Evolutionary conservation across 2,797 vertebrate species (phyloP).

Genomic region (Kryptolebias ocellatus): DNA sequence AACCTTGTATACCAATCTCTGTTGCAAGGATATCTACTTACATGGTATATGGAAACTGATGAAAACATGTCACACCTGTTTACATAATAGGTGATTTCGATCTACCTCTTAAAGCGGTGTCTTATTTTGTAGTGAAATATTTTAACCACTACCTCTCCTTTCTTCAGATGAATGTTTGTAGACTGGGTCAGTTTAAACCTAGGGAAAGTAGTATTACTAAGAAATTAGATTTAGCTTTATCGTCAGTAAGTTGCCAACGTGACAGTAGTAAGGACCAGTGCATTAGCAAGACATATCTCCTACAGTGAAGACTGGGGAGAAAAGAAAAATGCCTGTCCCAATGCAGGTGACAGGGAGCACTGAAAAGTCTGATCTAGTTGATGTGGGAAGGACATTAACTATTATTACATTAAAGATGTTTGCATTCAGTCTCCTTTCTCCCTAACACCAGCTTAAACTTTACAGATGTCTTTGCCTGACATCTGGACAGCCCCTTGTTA

Average conservation of each 20-base stretch:
- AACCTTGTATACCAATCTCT: no score
- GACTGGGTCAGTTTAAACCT: no score
- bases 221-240: no score
- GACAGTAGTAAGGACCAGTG: not conserved
- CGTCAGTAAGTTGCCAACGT: not conserved
- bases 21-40: no score
- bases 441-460: constrained; percentile 50
- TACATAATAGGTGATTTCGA: no score
- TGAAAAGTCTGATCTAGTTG: constrained; percentile 14
- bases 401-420: constrained; percentile 29
- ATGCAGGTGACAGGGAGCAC: constrained; percentile 12
- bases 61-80: no score
- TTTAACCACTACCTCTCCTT: no score
- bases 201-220: no score
- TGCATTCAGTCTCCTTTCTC: constrained; percentile 22
- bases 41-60: no score
- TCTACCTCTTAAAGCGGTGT: no score
- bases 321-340: constrained; percentile 6
- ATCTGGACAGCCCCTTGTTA: constrained; percentile 50
- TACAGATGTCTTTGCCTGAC: constrained; percentile 44
- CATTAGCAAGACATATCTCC: constrained; percentile 20
- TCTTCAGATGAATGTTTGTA: no score
- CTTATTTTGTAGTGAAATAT: no score
- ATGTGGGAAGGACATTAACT: constrained; percentile 13
- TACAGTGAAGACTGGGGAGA: constrained; percentile 8